phyloP scores from a whole-genome alignment of 2,797 vertebrate species.

The Enteromius treurensis region DNA sequence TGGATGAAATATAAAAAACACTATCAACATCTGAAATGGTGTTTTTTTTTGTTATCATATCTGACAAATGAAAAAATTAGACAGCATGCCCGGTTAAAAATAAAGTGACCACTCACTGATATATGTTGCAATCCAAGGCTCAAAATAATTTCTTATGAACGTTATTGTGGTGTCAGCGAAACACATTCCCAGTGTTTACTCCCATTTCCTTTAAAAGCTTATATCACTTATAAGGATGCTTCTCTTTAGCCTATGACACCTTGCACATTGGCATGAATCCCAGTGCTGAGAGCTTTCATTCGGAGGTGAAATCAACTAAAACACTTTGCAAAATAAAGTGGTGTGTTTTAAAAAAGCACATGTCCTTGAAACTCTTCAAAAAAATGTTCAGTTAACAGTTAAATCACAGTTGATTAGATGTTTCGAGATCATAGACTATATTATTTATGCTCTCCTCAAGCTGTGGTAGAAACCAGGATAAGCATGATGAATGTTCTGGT shows the following conservation, averaged over 20 bases:
- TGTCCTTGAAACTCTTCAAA: constrained; percentile 18
- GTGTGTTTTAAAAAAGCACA: not conserved
- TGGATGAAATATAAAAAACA: not conserved
- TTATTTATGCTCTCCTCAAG: not conserved
- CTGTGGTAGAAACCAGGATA: not conserved
- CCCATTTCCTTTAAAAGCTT: constrained; percentile 20
- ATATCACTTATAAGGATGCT: constrained; percentile 10
- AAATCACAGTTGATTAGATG: not conserved
- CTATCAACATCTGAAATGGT: not conserved
- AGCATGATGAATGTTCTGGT: not conserved
- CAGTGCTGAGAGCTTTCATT: constrained; percentile 31
- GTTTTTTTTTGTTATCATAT: not conserved
- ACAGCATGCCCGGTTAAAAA: not conserved
- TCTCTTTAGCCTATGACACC: constrained; percentile 28
- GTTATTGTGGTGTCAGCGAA: not conserved
- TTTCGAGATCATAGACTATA: not conserved
- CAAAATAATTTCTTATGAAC: not conserved
- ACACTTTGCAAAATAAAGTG: constrained; percentile 21
- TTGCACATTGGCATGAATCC: constrained; percentile 23
- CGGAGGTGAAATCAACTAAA: not conserved
- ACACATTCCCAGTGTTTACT: constrained; percentile 1
- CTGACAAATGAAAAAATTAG: not conserved
- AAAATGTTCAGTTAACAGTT: not conserved
- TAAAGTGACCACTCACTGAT: not conserved
- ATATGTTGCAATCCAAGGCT: not conserved